A percentile compares a stretch with the other conserved stretches of the same genome.
phyloP scores from a whole-genome alignment of 2,888 invertebrate genomes.

The Patella pellucida region DNA sequence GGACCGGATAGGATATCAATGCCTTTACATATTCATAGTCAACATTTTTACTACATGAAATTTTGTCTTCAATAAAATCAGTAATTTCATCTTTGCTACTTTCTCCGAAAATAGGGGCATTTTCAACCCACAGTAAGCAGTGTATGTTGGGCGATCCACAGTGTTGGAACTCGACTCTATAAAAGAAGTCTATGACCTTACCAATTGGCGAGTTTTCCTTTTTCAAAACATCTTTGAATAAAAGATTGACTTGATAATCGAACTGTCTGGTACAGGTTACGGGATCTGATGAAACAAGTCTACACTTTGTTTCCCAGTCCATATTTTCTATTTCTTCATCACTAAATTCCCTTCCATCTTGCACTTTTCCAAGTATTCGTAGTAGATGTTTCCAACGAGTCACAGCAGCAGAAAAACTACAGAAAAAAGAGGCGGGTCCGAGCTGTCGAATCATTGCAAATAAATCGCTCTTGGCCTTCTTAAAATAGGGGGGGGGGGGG shows the following conservation, averaged over 20 bases:
- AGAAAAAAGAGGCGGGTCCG: constrained; percentile 36
- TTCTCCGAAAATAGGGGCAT: constrained; percentile 35
- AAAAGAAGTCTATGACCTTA: constrained; percentile 38
- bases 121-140: constrained; percentile 39
- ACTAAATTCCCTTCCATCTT: constrained; percentile 28
- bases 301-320: constrained; percentile 39
- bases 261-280: constrained; percentile 47
- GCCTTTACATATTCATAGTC: constrained; percentile 26
- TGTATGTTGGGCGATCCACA: constrained; percentile 48
- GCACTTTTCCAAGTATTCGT: constrained; percentile 14
- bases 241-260: constrained; percentile 38
- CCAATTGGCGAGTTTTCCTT: constrained; percentile 34
- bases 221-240: constrained; percentile 30
- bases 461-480: constrained; percentile 25
- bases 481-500: constrained; percentile 8
- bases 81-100: constrained; percentile 29
- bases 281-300: constrained; percentile 42
- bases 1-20: constrained; percentile 25
- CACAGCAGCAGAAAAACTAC: constrained; percentile 38
- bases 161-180: constrained; percentile 44
- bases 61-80: constrained; percentile 28
- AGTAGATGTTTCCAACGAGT: constrained; percentile 25
- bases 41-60: constrained; percentile 33
- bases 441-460: constrained; percentile 44
- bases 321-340: constrained; percentile 23